These are phyloP conservation scores for Anoura caudifer DNA, from an alignment of 2,113 vertebrate species.

Conservation along the genomic window DNA sequence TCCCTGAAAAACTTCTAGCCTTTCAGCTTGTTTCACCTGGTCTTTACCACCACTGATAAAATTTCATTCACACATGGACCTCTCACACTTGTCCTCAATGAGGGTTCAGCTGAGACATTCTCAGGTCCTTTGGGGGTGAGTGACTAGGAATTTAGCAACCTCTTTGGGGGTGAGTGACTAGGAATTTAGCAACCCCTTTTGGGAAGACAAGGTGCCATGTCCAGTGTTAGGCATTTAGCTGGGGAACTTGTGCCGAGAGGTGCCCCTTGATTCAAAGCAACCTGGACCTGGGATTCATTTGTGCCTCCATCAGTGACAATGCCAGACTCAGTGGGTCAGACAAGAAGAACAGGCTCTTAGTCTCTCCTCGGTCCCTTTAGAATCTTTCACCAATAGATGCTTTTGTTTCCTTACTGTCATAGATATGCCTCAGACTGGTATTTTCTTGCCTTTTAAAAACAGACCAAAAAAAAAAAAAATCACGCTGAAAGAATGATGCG, in stretches of 20 bases:
- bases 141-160: neutral
- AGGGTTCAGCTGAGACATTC: neutral
- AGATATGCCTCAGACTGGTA: constrained; percentile 35
- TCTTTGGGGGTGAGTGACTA: neutral
- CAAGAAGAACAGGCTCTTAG: constrained; percentile 9
- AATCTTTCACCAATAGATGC: neutral
- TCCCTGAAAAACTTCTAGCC: neutral
- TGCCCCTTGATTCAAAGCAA: neutral
- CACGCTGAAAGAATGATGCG: neutral
- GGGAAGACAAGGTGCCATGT: neutral
- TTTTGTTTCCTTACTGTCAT: constrained; percentile 35
- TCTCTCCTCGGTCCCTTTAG: constrained; percentile 40
- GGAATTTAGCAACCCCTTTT: neutral
- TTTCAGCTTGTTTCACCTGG: neutral
- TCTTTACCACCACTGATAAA: neutral
- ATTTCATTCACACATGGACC: neutral
- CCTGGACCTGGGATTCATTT: neutral
- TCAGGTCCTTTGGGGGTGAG: neutral
- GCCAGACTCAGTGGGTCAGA: constrained; percentile 2
- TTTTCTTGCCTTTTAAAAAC: constrained; percentile 58
- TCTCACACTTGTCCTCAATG: neutral
- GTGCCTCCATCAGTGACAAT: neutral
- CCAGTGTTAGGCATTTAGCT: neutral
- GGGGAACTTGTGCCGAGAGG: neutral
- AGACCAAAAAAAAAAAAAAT: constrained; percentile 1